A percentile compares a stretch with the other conserved stretches of the same genome.
These are phyloP conservation scores for Achatina immaculata DNA, from an alignment of 1,140 invertebrate genomes.

Conservation along the genomic window DNA sequence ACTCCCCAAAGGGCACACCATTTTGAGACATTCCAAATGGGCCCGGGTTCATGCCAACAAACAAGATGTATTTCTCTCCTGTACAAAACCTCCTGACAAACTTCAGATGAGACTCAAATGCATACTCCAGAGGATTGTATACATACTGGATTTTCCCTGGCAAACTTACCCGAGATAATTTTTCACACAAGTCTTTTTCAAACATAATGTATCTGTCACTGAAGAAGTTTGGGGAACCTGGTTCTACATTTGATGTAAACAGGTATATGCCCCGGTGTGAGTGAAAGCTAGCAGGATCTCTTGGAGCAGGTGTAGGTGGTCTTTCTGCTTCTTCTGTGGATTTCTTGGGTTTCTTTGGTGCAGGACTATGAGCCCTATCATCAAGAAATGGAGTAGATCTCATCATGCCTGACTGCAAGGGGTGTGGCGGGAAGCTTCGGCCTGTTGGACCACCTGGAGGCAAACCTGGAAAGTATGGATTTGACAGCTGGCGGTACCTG, in stretches of 20 bases:
- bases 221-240: constrained; percentile 26
- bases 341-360: constrained; percentile 37
- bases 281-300: constrained; percentile 37
- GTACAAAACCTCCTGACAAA: constrained; percentile 80
- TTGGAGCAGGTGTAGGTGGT: constrained; percentile 32
- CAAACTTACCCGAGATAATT: constrained; percentile 51
- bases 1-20: constrained; percentile 93
- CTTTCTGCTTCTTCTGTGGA: constrained; percentile 34
- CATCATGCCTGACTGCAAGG: constrained; percentile 34
- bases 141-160: constrained; percentile 76
- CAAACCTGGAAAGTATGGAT: constrained; percentile 31
- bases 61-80: constrained; percentile 80
- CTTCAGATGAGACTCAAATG: constrained; percentile 79
- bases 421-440: constrained; percentile 26
- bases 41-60: constrained; percentile 94
- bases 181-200: constrained; percentile 55
- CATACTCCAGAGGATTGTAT: constrained; percentile 90
- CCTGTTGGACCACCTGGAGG: constrained; percentile 18
- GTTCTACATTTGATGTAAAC: constrained; percentile 39
- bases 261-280: constrained; percentile 45
- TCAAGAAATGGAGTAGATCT: constrained; percentile 25
- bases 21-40: constrained; percentile 95
- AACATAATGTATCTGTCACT: constrained; percentile 48
- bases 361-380: constrained; percentile 30
- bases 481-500: constrained; percentile 32